phyloP scores from a whole-genome alignment of 2,113 vertebrate genomes.

The Ptilonorhynchus violaceus region DNA sequence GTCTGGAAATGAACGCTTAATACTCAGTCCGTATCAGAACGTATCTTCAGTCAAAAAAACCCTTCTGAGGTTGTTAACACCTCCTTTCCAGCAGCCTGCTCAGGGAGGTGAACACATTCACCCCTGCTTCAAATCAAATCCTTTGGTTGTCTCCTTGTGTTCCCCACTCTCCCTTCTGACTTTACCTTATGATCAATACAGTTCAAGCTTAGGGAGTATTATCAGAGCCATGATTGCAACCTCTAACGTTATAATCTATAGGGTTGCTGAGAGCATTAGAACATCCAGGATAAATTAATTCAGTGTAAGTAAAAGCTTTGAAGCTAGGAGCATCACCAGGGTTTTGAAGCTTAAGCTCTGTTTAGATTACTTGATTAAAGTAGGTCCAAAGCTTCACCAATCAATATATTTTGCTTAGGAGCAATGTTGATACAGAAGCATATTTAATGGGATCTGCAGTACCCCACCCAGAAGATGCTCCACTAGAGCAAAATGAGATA shows the following conservation, averaged over 20 bases:
- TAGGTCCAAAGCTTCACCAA: conserved; percentile 65
- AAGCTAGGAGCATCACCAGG: conserved; percentile 64
- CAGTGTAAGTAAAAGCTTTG: conserved; percentile 74
- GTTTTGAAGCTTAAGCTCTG: conserved; percentile 76
- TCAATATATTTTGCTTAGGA: conserved; percentile 76
- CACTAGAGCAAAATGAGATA: conserved; percentile 49
- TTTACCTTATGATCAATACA: conserved; percentile 60
- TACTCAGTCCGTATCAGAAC: neutral
- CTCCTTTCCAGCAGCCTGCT: neutral
- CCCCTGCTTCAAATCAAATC: neutral
- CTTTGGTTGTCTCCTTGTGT: conserved; percentile 9
- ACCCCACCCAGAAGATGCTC: conserved; percentile 2
- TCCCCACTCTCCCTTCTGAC: neutral
- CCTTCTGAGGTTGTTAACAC: neutral
- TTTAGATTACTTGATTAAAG: conserved; percentile 82
- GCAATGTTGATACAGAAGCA: conserved; percentile 62
- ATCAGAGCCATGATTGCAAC: conserved; percentile 57
- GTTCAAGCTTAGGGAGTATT: conserved; percentile 56
- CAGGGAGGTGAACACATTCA: neutral
- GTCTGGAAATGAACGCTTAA: neutral
- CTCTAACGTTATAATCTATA: conserved; percentile 70
- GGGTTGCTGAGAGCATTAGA: conserved; percentile 68
- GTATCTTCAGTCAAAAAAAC: neutral
- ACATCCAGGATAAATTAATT: conserved; percentile 74
- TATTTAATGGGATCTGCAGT: conserved; percentile 53